Base-by-base conservation (phyloP, 2,113 vertebrate species). In the Platichthys flesus region DNA sequence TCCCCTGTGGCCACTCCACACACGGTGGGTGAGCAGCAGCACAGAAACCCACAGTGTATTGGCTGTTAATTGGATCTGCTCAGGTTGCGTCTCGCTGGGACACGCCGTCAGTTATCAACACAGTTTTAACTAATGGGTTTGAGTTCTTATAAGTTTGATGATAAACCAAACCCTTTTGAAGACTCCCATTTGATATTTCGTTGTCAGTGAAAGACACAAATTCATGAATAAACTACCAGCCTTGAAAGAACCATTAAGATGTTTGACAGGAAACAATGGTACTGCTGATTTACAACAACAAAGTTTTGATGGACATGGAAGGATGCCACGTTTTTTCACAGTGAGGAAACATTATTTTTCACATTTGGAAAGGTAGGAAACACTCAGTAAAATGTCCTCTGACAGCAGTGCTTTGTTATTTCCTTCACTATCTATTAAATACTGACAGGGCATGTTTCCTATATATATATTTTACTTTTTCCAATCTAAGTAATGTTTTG, bases 41-140 rank as follows among this genome's bases (percentile, higher is more conserved):
- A 47, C 40, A 75, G 47, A 85, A 79, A 68, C 84, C 76, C 83
- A 81, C 57, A 2, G 74, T 73, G 85, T 82, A 55, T 71, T 78
- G 79, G 64, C 35, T 68, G 67, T 85, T 85, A 74, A 87, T 89
- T 89, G 87, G 57, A 83, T 54, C 67, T 76, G 70, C 79, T 85
- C 59, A 58, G 61, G 71, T 82, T 78, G 59, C 37, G 40, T 76
- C 67, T 76, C 62, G n/a, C 40, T 0, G 9, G 73, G 67, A 68
- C 21, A 58, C 62, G 35, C 40, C 45, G 42, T 0, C 68, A 24
- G 56, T 73, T 65, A 81, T 78, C 31, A 61, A 55, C 74, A 26
- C 7, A 47, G 63, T 83, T 69, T 1, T 20, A 4, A 81, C 7
- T 62, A 20, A 20, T 28, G 31, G 76, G 66, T 77, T 64, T 40